A percentile compares a stretch with the other conserved stretches of the same genome.
These are phyloP conservation scores for Microtus pennsylvanicus DNA, from an alignment of 2,113 vertebrate genomes.

Conservation along the genomic window DNA sequence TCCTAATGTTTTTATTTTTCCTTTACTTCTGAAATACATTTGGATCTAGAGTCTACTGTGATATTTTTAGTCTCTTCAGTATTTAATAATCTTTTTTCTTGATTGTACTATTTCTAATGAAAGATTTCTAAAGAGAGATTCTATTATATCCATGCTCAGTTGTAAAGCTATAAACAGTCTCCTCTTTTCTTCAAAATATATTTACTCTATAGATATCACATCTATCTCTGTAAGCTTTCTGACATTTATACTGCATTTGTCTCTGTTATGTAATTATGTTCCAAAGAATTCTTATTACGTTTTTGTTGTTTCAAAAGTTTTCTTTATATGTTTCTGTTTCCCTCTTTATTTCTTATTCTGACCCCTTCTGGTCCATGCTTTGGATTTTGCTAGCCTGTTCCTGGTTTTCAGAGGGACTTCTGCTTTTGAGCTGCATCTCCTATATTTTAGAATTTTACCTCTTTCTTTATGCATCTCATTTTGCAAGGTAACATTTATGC, in stretches of 20 bases:
- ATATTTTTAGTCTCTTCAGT: neutral
- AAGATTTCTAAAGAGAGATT: no score
- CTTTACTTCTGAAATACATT: neutral
- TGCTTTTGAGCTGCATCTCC: neutral
- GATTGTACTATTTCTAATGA: neutral
- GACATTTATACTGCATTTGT: neutral
- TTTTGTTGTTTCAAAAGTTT: neutral
- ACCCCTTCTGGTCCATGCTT: neutral
- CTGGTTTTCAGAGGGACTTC: neutral
- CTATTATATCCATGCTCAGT: neutral
- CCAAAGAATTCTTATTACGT: neutral
- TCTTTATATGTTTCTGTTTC: neutral
- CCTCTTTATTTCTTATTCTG: neutral
- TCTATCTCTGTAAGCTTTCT: neutral
- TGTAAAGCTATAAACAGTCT: fast-evolving
- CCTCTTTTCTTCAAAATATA: neutral
- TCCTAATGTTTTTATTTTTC: neutral
- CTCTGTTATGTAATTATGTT: neutral
- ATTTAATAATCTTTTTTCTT: neutral
- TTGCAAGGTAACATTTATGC: neutral
- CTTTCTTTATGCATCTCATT: neutral
- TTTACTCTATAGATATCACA: neutral
- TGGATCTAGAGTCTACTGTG: neutral
- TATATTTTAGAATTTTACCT: neutral
- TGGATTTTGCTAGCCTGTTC: neutral